Evolutionary conservation across 2,113 vertebrate species (phyloP).

Genomic region (Lasiurus cinereus): DNA sequence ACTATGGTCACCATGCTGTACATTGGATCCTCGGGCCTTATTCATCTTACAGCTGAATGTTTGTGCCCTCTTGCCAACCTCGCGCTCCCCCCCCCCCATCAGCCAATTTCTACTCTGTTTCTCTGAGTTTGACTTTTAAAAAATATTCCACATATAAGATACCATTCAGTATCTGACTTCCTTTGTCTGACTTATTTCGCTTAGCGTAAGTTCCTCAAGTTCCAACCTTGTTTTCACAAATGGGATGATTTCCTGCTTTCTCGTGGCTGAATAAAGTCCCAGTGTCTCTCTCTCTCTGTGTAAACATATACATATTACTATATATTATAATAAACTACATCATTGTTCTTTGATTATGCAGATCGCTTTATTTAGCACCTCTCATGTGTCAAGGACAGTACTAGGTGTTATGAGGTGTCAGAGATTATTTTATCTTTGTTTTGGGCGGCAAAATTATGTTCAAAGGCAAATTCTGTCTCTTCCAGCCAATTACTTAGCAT

Average conservation of each 20-base stretch:
- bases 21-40: background rate
- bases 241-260: background rate
- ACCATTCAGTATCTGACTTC: background rate
- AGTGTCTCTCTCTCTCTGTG: background rate
- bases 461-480: background rate
- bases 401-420: background rate
- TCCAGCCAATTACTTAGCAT: background rate
- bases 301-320: background rate
- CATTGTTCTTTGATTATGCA: background rate
- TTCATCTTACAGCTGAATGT: background rate
- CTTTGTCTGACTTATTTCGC: background rate
- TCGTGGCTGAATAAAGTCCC: background rate
- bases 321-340: background rate
- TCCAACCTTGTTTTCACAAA: background rate
- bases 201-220: background rate
- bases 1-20: background rate
- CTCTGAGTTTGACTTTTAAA: background rate
- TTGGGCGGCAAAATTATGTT: background rate
- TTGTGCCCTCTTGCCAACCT: background rate
- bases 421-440: background rate
- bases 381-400: background rate
- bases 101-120: background rate
- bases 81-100: too few relatives aligned
- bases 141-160: background rate
- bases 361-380: background rate